A percentile compares a stretch with the other conserved stretches of the same genome.
phyloP scores from a whole-genome alignment of 2,888 invertebrate genomes.

The Choreutis nemorana region DNA sequence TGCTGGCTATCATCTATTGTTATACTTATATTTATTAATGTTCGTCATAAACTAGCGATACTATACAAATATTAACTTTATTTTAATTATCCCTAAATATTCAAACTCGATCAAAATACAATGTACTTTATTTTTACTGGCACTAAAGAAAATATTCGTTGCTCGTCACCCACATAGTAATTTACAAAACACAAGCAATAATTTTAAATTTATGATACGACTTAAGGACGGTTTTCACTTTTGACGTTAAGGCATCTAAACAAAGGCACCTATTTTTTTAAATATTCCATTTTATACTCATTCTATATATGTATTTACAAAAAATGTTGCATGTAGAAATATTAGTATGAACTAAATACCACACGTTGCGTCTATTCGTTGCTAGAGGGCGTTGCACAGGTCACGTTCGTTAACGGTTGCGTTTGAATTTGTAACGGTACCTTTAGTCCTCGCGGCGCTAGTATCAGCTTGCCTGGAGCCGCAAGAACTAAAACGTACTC shows the following conservation, averaged over 20 bases:
- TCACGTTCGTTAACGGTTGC: conserved; percentile 16
- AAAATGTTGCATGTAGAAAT: conserved; percentile 2
- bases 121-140: conserved; percentile 44
- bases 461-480: conserved; percentile 50
- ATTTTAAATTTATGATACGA: conserved; percentile 28
- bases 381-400: conserved; percentile 36
- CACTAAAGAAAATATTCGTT: conserved; percentile 49
- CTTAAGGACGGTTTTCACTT: conserved; percentile 50
- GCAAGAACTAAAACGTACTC: conserved; percentile 63
- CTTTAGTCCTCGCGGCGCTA: conserved; percentile 57
- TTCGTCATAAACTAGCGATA: not conserved
- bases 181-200: no score
- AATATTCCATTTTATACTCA: conserved; percentile 11
- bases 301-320: conserved; percentile 7
- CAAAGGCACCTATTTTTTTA: conserved; percentile 37
- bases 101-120: conserved; percentile 16
- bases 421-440: conserved; percentile 23
- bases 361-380: conserved; percentile 29
- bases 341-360: conserved; percentile 6
- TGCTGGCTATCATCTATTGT: not conserved
- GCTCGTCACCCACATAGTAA: conserved; percentile 36
- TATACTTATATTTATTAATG: no score
- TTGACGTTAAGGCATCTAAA: conserved; percentile 34
- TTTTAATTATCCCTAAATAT: conserved; percentile 6
- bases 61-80: not conserved